phyloP scores from a whole-genome alignment of 1,140 invertebrate species.

The Zaprionus taronus region DNA sequence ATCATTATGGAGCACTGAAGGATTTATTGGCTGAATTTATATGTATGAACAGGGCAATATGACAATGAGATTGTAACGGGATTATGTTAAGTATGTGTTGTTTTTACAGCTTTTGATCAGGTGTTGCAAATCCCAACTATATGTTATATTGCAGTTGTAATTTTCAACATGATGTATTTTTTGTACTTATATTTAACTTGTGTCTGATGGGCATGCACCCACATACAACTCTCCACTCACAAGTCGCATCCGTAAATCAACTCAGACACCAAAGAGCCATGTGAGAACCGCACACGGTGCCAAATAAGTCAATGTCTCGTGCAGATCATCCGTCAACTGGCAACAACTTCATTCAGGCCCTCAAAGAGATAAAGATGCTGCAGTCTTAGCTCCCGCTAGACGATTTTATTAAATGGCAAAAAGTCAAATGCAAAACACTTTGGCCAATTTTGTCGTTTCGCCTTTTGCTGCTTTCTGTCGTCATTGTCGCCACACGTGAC shows the following conservation, averaged over 20 bases:
- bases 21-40: slow-evolving; percentile 35
- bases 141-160: neutral
- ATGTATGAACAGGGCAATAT: slow-evolving; percentile 12
- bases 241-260: neutral
- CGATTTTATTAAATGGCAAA: neutral
- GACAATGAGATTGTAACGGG: neutral
- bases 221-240: neutral
- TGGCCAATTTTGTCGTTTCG: slow-evolving; percentile 21
- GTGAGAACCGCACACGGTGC: neutral
- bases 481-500: slow-evolving; percentile 50
- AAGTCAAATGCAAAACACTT: slow-evolving; percentile 47
- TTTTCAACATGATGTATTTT: neutral
- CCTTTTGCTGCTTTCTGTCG: slow-evolving; percentile 24
- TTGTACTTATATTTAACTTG: no score
- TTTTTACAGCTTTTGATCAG: slow-evolving; percentile 2
- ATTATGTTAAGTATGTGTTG: neutral
- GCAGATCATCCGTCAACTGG: slow-evolving; percentile 22
- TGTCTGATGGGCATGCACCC: neutral
- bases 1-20: slow-evolving; percentile 41
- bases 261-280: neutral
- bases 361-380: neutral
- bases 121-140: neutral
- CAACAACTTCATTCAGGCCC: slow-evolving; percentile 15
- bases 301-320: neutral
- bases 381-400: neutral